Evolutionary conservation across 2,888 invertebrate species (phyloP), one percentile per base, ranked within the genome.

Genomic region (Silvanus unidentatus): DNA sequence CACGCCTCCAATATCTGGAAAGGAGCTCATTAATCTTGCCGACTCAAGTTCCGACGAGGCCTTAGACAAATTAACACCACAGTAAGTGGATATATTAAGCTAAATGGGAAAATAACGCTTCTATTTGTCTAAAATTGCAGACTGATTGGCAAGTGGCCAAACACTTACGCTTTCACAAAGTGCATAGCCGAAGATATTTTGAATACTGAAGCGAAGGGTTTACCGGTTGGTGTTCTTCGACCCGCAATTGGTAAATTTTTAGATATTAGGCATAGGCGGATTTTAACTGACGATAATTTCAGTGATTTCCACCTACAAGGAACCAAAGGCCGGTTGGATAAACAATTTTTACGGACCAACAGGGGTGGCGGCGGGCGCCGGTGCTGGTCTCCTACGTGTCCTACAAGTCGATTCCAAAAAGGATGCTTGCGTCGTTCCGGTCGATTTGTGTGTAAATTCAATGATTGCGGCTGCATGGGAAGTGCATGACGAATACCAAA

Each of bases 121-220:
- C 22, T 22, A 5, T 3, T 22, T 22, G 3, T 22, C 8, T 16
- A n/a, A 38, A 6, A 15, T 22, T 22, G 3, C 22, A 22, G 22
- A 22, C 3, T 22, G 8, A 22, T 22, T 32, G 4, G 39, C 12
- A 49, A 42, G 15, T 16, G n/a, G 65, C 95, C 94, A 0, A 95
- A 96, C 64, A 93, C 93, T 0, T 96, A 95, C 65, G 86, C 92
- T 1, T 88, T 84, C 65, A 94, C 95, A 0, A 96, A 96, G 73
- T 90, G 91, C 1, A 73, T 94, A 2, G 91, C 91, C 0, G 95
- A 95, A 65, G 80, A 84, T 48, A 75, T 87, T 1, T 75, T 94
- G 1, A 71, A 78, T 39, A 77, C 76, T 42, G 79, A 84, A 57
- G 84, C 81, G 0, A 74, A 72, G 35, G 79, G 79, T n/a, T 67